Evolutionary conservation across 2,888 invertebrate species (phyloP), one percentile per base, ranked within the genome.

Genomic region (Hermodice carunculata): DNA sequence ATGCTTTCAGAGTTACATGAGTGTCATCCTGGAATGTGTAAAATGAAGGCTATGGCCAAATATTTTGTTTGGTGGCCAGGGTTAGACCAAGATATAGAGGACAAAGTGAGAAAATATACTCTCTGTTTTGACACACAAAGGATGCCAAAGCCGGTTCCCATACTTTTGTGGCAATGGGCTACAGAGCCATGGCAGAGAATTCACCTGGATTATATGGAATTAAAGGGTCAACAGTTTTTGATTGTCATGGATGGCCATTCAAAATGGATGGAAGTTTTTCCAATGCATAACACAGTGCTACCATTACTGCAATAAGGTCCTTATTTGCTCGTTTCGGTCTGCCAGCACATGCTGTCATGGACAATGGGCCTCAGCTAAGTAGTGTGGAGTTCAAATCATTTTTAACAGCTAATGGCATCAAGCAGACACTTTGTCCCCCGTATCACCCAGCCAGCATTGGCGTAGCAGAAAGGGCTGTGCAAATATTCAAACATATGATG

Each of bases 221-320:
- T 6, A 28, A 26, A n/a, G 24, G 29, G 29, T 28, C 6, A 6
- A 14, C 22, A n/a, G 24, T 51, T 51, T 28, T 29, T 51, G 51
- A 28, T 51, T 14, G 11, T 51, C 11, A 22, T 51, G 14, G 51
- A 51, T 29, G 24, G 28, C 6, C 51, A 51, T 28, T 51, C 51
- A 11, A 51, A 51, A 51, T 51, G 51, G 51, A 8, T 22, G 11
- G 51, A 51, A 29, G 51, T 51, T 6, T 8, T 51, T 14, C 51
- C 29, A 6, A 51, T 51, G 51, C 24, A 28, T n/a, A 5, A 6
- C 14, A 51, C 51, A 8, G 28, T 29, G 11, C 8, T 14, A 51
- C 51, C 24, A 51, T 51, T 29, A 29, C 22, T 6, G 51, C 22
- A 5, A 6, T 51, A 11, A 11, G 51, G 8, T 6, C 11, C 6